These are phyloP conservation scores for Conomelus anceps DNA, from an alignment of 2,888 invertebrate species.

Conservation along the genomic window DNA sequence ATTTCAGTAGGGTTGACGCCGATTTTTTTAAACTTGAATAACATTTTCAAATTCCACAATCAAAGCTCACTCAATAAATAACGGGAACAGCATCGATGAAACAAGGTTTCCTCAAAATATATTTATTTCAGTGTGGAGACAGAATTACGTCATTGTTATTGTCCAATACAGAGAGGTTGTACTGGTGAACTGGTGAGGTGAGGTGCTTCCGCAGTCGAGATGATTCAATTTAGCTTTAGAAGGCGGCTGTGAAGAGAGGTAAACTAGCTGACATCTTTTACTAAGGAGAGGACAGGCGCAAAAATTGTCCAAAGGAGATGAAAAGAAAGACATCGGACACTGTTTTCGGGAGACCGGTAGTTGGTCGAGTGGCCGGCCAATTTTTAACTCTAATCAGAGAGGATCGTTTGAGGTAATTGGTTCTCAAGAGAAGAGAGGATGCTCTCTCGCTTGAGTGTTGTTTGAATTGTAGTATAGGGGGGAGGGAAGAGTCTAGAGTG, in stretches of 20 bases:
- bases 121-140: not conserved
- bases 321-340: not conserved
- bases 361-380: not conserved
- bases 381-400: not conserved
- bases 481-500: not conserved
- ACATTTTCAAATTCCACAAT: too few relatives aligned
- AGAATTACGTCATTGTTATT: not conserved
- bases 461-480: not conserved
- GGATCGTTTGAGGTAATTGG: not conserved
- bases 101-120: not conserved
- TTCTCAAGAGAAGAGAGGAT: not conserved
- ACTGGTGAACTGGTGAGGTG: not conserved
- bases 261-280: not conserved
- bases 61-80: too few relatives aligned
- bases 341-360: not conserved
- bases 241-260: not conserved
- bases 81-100: not conserved
- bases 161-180: not conserved
- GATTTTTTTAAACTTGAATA: too few relatives aligned
- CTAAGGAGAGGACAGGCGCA: not conserved
- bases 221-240: not conserved
- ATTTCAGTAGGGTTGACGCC: too few relatives aligned
- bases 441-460: not conserved
- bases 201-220: not conserved
- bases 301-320: not conserved